Evolutionary conservation across 2,888 invertebrate species (phyloP).

Genomic region (Dasypogon diadema): DNA sequence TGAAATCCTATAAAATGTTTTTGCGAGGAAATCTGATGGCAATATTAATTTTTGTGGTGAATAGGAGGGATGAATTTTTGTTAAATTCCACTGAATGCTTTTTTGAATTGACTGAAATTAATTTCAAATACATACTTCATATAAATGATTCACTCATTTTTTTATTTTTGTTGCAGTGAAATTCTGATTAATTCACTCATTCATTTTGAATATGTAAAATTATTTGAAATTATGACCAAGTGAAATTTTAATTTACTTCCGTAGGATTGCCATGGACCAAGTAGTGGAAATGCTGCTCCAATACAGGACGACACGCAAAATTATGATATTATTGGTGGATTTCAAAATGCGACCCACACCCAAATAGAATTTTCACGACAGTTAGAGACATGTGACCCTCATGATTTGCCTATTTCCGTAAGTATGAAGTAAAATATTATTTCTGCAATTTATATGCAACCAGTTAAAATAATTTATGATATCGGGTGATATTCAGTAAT

Average conservation of each 20-base stretch:
- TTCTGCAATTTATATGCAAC: no score
- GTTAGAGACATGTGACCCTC: conserved; percentile 86
- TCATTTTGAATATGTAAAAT: neutral
- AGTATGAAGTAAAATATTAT: conserved; percentile 62
- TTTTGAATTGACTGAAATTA: neutral
- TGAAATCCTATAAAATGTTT: no score
- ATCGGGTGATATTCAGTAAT: no score
- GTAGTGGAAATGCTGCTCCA: conserved; percentile 74
- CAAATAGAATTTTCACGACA: conserved; percentile 82
- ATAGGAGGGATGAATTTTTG: no score
- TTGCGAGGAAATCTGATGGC: no score
- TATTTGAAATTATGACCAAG: no score
- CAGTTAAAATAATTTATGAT: no score
- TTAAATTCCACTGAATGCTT: neutral
- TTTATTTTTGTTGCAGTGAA: neutral
- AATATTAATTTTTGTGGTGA: no score
- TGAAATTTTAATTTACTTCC: conserved; percentile 61
- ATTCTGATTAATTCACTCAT: neutral
- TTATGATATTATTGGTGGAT: conserved; percentile 80
- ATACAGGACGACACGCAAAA: conserved; percentile 85
- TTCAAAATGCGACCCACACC: conserved; percentile 87
- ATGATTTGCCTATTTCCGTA: conserved; percentile 78
- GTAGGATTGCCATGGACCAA: conserved; percentile 84
- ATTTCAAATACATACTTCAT: neutral
- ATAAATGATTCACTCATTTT: neutral